Conservation (phyloP, 1,140 invertebrate species). For the Metaphire vulgaris region DNA sequence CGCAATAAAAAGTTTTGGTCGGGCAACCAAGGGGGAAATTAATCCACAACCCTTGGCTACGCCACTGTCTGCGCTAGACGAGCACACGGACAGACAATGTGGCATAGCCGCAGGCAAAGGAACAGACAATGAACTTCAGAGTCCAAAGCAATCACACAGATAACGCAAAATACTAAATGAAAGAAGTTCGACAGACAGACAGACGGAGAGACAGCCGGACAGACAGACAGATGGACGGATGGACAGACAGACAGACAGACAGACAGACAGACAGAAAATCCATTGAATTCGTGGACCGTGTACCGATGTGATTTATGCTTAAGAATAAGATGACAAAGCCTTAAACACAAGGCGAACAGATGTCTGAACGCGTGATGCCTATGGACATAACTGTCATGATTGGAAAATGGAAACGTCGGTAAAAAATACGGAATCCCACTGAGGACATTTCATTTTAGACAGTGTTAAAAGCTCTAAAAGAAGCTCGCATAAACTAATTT, state of each 20-base stretch:
- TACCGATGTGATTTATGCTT: too few species aligned
- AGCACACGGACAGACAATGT: background rate
- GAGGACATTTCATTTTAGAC: too few species aligned
- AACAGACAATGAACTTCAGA: background rate
- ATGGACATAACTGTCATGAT: background rate
- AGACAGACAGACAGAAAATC: background rate
- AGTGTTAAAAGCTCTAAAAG: too few species aligned
- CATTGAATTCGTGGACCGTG: background rate
- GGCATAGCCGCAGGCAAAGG: background rate
- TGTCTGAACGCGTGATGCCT: background rate
- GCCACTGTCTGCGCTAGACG: too few species aligned
- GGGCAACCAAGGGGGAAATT: too few species aligned
- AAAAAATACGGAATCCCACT: background rate
- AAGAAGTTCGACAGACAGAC: background rate
- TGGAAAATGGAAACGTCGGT: background rate
- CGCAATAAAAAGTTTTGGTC: too few species aligned
- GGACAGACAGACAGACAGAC: background rate
- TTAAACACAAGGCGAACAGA: too few species aligned
- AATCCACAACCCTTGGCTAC: too few species aligned
- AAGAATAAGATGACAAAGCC: too few species aligned
- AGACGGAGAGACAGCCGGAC: background rate
- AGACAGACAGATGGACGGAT: background rate
- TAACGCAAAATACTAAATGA: too few species aligned
- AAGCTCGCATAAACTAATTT: too few species aligned
- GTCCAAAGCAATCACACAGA: background rate